Conservation (phyloP, 1,140 invertebrate genomes). For the Armadillidium nasatum region DNA sequence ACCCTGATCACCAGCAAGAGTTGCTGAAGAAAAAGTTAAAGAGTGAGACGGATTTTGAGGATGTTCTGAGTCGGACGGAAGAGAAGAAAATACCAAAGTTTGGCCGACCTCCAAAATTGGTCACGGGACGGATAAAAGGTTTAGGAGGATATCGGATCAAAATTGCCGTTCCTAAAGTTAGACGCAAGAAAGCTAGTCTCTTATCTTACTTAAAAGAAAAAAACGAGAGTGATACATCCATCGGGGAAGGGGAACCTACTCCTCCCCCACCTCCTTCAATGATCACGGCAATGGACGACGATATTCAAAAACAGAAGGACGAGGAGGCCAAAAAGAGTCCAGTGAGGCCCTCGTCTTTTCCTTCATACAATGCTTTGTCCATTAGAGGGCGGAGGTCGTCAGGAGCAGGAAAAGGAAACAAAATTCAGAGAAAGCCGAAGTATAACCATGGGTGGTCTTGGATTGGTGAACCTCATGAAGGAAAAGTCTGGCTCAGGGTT, state of each 20-base stretch:
- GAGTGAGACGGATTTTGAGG: background rate
- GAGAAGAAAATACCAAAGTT: background rate
- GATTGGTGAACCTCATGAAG: conserved; percentile 75
- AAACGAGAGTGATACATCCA: conserved; percentile 42
- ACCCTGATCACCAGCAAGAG: background rate
- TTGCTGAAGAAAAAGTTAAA: background rate
- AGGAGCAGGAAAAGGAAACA: conserved; percentile 31
- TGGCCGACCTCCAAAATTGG: background rate
- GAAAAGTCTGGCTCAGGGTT: conserved; percentile 81
- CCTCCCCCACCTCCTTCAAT: conserved; percentile 19
- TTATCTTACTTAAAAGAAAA: conserved; percentile 41
- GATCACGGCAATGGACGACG: background rate
- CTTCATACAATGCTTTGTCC: background rate
- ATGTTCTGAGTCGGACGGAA: background rate
- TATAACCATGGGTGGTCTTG: conserved; percentile 90
- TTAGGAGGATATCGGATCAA: background rate
- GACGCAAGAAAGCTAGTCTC: conserved; percentile 38
- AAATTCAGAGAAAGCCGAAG: conserved; percentile 54
- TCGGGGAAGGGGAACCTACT: conserved; percentile 33
- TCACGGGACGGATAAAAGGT: background rate
- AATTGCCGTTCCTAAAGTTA: background rate
- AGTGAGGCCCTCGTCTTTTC: conserved; percentile 7
- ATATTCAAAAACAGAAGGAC: conserved; percentile 6
- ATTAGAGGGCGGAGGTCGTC: conserved; percentile 29
- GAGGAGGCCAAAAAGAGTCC: conserved; percentile 12